Conservation (phyloP, 2,797 vertebrate genomes). For the Premnoplex brunnescens region DNA sequence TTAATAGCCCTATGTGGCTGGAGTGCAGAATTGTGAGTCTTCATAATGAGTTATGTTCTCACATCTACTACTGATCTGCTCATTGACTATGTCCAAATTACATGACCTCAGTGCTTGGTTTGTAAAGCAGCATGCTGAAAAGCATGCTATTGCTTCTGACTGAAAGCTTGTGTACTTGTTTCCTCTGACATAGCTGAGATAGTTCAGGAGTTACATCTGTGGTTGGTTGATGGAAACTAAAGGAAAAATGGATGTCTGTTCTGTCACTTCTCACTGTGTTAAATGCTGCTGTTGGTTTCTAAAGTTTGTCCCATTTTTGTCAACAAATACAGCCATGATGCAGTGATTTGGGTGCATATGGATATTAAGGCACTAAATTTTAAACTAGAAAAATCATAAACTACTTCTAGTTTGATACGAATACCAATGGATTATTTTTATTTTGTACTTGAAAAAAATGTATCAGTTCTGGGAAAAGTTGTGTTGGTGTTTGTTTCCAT, state of each 20-base stretch:
- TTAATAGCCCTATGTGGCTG: background rate
- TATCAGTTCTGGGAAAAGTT: background rate
- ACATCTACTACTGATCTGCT: background rate
- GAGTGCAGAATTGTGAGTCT: background rate
- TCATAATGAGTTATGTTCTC: background rate
- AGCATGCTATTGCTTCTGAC: background rate
- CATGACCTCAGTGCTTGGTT: background rate
- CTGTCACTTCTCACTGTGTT: background rate
- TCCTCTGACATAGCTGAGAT: constrained; percentile 4
- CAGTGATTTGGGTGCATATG: background rate
- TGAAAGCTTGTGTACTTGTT: background rate
- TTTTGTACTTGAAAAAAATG: background rate
- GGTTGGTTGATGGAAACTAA: background rate
- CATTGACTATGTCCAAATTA: background rate
- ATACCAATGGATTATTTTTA: background rate
- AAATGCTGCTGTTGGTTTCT: background rate
- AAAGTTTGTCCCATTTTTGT: background rate
- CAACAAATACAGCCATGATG: background rate
- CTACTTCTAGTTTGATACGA: background rate
- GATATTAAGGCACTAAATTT: background rate
- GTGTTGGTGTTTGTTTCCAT: background rate
- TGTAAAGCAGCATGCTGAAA: background rate
- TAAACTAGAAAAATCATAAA: background rate
- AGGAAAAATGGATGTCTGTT: background rate
- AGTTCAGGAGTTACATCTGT: background rate